Percentiles rank a stretch among this genome's conserved stretches.
phyloP scores from a whole-genome alignment of 2,888 invertebrate genomes.

The Lepidonotus clava region DNA sequence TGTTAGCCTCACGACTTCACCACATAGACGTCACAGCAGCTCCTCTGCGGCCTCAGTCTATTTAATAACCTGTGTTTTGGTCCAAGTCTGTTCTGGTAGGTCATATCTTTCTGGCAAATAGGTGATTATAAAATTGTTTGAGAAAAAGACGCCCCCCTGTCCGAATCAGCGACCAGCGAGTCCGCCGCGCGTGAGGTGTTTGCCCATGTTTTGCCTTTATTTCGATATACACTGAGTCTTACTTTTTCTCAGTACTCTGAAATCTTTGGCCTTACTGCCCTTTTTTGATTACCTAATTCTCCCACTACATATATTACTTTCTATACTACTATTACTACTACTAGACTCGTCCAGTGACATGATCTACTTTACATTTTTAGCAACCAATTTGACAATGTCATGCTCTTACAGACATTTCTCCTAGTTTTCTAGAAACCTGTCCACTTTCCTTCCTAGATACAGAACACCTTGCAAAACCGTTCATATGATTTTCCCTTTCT shows the following conservation, averaged over 20 bases:
- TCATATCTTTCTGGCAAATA: no score
- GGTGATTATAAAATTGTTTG: no score
- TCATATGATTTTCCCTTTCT: background rate
- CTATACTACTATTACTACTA: constrained; percentile 7
- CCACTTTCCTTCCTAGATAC: background rate
- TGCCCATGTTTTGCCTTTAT: constrained; percentile 18
- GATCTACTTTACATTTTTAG: constrained; percentile 14
- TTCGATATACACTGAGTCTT: constrained; percentile 17
- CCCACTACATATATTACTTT: constrained; percentile 7
- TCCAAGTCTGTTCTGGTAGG: no score
- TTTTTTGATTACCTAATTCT: background rate
- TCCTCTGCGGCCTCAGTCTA: no score
- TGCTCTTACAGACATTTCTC: background rate
- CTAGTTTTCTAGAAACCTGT: background rate
- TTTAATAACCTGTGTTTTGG: no score
- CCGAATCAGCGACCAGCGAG: background rate
- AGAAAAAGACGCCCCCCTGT: background rate
- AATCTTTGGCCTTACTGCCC: constrained; percentile 8
- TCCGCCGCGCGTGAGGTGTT: background rate
- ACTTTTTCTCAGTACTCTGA: constrained; percentile 19
- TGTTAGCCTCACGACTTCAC: no score
- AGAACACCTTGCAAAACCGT: background rate
- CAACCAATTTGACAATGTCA: background rate
- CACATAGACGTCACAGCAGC: no score
- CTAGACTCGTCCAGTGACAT: background rate